Conservation (phyloP, 1,140 invertebrate genomes). For the Zaprionus camerounensis region DNA sequence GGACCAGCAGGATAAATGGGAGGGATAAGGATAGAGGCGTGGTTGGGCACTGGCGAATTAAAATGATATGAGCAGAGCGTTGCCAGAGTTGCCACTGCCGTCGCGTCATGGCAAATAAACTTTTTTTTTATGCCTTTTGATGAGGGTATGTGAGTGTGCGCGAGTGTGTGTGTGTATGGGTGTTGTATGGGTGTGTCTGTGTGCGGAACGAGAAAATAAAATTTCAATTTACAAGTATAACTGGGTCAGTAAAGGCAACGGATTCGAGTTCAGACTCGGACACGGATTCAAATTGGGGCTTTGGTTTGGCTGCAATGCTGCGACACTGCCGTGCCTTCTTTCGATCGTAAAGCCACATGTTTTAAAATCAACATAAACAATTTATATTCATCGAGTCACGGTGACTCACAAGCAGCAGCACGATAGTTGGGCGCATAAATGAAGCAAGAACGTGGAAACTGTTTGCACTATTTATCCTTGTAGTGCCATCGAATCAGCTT, state of each 20-base stretch:
- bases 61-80: slow-evolving; percentile 62
- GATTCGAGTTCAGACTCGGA: slow-evolving; percentile 1
- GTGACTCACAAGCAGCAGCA: not conserved
- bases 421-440: not conserved
- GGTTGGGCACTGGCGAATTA: slow-evolving; percentile 52
- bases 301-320: slow-evolving; percentile 15
- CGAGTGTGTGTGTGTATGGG: slow-evolving; percentile 9
- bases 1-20: slow-evolving; percentile 17
- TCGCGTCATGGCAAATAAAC: slow-evolving; percentile 72
- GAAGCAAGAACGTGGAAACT: not conserved
- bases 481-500: not conserved
- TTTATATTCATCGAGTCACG: slow-evolving; percentile 61
- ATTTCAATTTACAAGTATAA: slow-evolving; percentile 77
- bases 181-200: slow-evolving; percentile 8
- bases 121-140: slow-evolving; percentile 71
- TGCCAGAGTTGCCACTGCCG: slow-evolving; percentile 60
- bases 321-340: slow-evolving; percentile 34
- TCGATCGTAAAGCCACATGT: not conserved
- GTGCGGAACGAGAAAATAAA: slow-evolving; percentile 59
- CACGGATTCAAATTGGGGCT: slow-evolving; percentile 30
- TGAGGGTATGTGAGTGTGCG: slow-evolving; percentile 41
- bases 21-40: slow-evolving; percentile 10
- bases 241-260: slow-evolving; percentile 60
- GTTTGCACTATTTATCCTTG: not conserved
- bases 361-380: slow-evolving; percentile 55